Conservation (phyloP, 2,797 vertebrate species). For the Spondyliosoma cantharus region DNA sequence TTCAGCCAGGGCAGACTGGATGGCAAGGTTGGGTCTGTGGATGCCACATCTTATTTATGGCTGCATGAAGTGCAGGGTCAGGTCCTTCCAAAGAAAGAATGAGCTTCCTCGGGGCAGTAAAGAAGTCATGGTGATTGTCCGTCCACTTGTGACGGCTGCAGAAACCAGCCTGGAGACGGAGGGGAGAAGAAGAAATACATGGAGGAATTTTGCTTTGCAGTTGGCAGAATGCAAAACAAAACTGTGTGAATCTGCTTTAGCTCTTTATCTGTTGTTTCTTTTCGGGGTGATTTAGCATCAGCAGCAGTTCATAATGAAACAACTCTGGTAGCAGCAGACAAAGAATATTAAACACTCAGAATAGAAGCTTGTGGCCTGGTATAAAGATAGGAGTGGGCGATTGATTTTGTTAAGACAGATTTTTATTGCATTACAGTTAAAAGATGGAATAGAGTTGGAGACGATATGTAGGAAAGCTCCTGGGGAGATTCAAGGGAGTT, state of each 20-base stretch:
- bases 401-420: neutral
- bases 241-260: neutral
- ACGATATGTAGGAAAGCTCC: conserved; percentile 1
- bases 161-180: conserved; percentile 57
- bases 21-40: conserved; percentile 61
- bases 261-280: conserved; percentile 8
- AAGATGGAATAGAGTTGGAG: neutral
- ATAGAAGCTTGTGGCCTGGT: conserved; percentile 7
- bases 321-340: neutral
- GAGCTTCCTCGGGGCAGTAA: conserved; percentile 76
- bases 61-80: conserved; percentile 80
- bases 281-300: neutral
- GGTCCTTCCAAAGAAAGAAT: conserved; percentile 74
- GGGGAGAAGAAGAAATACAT: conserved; percentile 38
- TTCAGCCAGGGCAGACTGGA: conserved; percentile 62
- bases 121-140: conserved; percentile 71
- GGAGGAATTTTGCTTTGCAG: conserved; percentile 27
- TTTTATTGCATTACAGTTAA: neutral
- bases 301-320: neutral
- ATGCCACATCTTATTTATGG: conserved; percentile 82
- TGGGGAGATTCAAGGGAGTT: neutral
- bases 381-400: neutral
- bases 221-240: neutral
- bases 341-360: neutral
- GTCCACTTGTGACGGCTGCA: conserved; percentile 57